These are phyloP conservation scores for Cephus nigrinus DNA, from an alignment of 2,888 invertebrate species.

Conservation along the genomic window DNA sequence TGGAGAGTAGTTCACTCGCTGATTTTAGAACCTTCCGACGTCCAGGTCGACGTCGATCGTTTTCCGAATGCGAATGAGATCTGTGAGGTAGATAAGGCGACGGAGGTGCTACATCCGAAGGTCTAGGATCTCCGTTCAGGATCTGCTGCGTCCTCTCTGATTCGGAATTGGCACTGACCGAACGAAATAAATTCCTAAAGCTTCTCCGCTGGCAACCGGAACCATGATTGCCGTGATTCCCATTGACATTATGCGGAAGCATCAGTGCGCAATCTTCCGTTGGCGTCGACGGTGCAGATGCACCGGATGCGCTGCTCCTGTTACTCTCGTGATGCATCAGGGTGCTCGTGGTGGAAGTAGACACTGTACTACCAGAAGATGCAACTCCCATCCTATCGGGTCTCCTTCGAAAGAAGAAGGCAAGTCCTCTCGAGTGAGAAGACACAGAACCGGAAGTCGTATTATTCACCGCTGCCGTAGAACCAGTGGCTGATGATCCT, in stretches of 20 bases:
- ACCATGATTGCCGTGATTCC: slow-evolving; percentile 21
- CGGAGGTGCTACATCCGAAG: slow-evolving; percentile 76
- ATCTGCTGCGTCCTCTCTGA: slow-evolving; percentile 75
- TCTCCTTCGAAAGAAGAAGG: slow-evolving; percentile 48
- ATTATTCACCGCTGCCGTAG: slow-evolving; percentile 23
- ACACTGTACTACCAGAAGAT: slow-evolving; percentile 46
- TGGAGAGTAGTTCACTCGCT: slow-evolving; percentile 58
- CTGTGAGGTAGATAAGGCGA: slow-evolving; percentile 60
- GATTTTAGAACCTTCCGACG: slow-evolving; percentile 54
- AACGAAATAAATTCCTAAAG: slow-evolving; percentile 73
- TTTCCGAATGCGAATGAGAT: slow-evolving; percentile 60
- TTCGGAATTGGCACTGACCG: slow-evolving; percentile 74
- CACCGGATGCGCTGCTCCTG: slow-evolving; percentile 40
- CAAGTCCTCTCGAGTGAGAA: slow-evolving; percentile 42
- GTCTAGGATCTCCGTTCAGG: slow-evolving; percentile 76
- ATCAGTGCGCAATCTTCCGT: slow-evolving; percentile 45
- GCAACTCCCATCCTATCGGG: slow-evolving; percentile 47
- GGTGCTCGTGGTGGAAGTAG: slow-evolving; percentile 45
- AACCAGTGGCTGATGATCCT: background rate
- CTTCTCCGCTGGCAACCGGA: slow-evolving; percentile 64
- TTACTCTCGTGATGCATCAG: slow-evolving; percentile 41
- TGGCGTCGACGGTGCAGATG: slow-evolving; percentile 40
- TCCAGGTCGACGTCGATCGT: slow-evolving; percentile 42
- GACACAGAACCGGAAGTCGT: slow-evolving; percentile 26
- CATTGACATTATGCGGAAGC: slow-evolving; percentile 30